These are phyloP conservation scores for Lacerta bilineata DNA, from an alignment of 2,797 vertebrate genomes.

Conservation along the genomic window DNA sequence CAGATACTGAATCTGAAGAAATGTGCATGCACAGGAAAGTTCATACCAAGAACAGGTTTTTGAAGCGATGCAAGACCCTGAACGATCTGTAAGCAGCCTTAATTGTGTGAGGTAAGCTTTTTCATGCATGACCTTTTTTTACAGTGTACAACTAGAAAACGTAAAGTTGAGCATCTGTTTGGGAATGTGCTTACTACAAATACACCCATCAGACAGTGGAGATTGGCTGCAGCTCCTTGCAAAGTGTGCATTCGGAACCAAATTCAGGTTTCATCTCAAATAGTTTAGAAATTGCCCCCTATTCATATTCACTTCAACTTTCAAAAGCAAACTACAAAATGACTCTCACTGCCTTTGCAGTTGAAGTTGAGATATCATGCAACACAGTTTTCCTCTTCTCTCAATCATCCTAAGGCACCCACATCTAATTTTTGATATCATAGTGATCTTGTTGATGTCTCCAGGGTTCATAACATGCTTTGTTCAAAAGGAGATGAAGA, in stretches of 20 bases:
- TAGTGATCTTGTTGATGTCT: background rate
- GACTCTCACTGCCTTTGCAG: too few species aligned
- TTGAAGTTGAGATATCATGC: background rate
- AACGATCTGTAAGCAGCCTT: too few species aligned
- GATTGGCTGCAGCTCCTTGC: background rate
- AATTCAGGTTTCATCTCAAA: background rate
- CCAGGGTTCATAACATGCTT: background rate
- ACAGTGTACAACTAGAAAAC: background rate
- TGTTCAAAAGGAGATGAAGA: background rate
- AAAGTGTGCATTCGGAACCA: background rate
- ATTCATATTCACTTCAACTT: background rate
- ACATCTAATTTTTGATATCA: background rate
- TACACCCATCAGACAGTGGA: background rate
- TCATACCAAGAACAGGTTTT: background rate
- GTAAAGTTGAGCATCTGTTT: too few species aligned
- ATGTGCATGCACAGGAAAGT: too few species aligned
- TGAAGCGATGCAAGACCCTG: background rate
- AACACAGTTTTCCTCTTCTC: background rate
- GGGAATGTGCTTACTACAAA: background rate
- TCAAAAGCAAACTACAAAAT: background rate
- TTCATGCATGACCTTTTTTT: background rate
- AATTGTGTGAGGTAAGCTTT: background rate
- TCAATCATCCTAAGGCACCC: background rate
- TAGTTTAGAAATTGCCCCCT: background rate
- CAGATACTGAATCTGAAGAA: too few species aligned